A percentile compares a stretch with the other conserved stretches of the same genome.
These are phyloP conservation scores for Nemotelus nigrinus DNA, from an alignment of 2,888 invertebrate genomes.

Conservation along the genomic window DNA sequence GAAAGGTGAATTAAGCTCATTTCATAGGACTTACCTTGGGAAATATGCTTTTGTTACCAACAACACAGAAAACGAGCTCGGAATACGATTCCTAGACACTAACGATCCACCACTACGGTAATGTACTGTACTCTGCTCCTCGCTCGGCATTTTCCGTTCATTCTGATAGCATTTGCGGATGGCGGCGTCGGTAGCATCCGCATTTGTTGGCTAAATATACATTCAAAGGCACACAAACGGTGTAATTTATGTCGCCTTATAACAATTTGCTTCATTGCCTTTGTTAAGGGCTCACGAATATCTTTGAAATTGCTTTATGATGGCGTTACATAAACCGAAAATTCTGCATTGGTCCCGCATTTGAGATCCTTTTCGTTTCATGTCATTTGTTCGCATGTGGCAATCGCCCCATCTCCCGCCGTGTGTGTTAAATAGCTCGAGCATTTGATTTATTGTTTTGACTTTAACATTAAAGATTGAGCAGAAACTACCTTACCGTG, in stretches of 20 bases:
- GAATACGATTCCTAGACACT: slow-evolving; percentile 28
- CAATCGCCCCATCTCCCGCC: too few species aligned
- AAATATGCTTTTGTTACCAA: slow-evolving; percentile 48
- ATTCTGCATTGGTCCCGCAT: slow-evolving; percentile 28
- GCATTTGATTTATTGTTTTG: too few species aligned
- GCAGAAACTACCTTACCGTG: too few species aligned
- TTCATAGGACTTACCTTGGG: slow-evolving; percentile 50
- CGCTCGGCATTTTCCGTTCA: slow-evolving; percentile 5
- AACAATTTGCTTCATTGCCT: slow-evolving; percentile 51
- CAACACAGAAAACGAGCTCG: slow-evolving; percentile 4
- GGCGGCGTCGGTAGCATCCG: not conserved
- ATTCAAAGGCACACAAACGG: slow-evolving; percentile 50
- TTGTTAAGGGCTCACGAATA: slow-evolving; percentile 49
- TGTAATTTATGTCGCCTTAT: slow-evolving; percentile 51
- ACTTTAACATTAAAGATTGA: too few species aligned
- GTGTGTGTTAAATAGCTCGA: too few species aligned
- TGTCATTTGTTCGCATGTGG: slow-evolving; percentile 1
- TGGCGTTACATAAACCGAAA: slow-evolving; percentile 32
- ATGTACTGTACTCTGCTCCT: slow-evolving; percentile 1
- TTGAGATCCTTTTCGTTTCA: slow-evolving; percentile 22
- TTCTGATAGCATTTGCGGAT: slow-evolving; percentile 44
- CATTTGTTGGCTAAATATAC: slow-evolving; percentile 26
- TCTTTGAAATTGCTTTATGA: slow-evolving; percentile 43
- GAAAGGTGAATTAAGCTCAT: slow-evolving; percentile 49
- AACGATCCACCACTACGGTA: slow-evolving; percentile 3